These are phyloP conservation scores for Triplophysa siluroides DNA, from an alignment of 2,113 vertebrate species.

Conservation along the genomic window DNA sequence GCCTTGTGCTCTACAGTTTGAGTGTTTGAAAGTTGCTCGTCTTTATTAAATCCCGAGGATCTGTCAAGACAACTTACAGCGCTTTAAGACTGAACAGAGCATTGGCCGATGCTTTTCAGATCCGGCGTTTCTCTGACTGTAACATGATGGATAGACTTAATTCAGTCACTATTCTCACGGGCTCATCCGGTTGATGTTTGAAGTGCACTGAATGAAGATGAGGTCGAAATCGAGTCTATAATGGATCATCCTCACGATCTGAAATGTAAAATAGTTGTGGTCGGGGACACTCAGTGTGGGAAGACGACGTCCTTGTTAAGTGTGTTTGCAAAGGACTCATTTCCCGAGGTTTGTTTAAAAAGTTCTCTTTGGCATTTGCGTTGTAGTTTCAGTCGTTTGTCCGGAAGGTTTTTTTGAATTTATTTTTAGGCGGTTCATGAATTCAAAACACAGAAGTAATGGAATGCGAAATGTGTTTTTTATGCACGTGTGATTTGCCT, in stretches of 20 bases:
- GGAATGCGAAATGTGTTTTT: too few relatives aligned
- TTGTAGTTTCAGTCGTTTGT: neutral
- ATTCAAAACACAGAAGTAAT: neutral
- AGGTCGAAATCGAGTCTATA: slow-evolving; percentile 13
- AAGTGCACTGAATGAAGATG: slow-evolving; percentile 22
- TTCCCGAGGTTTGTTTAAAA: slow-evolving; percentile 80
- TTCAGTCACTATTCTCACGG: neutral
- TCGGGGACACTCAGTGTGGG: slow-evolving; percentile 61
- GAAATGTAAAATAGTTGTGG: slow-evolving; percentile 61
- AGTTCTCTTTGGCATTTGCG: neutral
- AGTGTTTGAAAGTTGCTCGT: neutral
- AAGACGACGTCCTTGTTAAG: slow-evolving; percentile 60
- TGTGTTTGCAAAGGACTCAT: slow-evolving; percentile 66
- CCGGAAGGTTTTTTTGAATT: neutral
- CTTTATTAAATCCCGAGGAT: neutral
- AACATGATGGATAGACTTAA: slow-evolving; percentile 4
- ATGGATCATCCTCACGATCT: slow-evolving; percentile 54
- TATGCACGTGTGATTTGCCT: neutral
- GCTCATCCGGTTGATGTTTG: slow-evolving; percentile 7
- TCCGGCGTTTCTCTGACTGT: neutral
- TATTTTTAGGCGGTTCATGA: neutral
- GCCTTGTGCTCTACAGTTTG: neutral
- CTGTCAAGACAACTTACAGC: neutral
- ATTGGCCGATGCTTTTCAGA: too few relatives aligned
- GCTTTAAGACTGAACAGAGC: neutral